A percentile compares a stretch with the other conserved stretches of the same genome.
These are phyloP conservation scores for Conopomorpha cramerella DNA, from an alignment of 1,140 invertebrate species.

Conservation along the genomic window DNA sequence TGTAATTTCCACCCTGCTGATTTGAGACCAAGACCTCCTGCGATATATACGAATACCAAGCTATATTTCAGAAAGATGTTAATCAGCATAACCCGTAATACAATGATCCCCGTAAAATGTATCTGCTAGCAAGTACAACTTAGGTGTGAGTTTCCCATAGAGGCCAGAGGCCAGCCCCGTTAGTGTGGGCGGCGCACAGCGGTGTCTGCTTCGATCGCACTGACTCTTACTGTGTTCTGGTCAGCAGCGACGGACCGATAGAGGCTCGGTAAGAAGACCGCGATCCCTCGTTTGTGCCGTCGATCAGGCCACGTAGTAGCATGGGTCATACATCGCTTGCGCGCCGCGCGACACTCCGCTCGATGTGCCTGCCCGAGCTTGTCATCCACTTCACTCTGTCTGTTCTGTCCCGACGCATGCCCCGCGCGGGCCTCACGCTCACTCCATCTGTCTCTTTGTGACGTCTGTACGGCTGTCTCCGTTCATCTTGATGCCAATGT, in stretches of 20 bases:
- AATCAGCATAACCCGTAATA: too few species aligned
- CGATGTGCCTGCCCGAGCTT: constrained; percentile 59
- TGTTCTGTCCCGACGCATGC: constrained; percentile 58
- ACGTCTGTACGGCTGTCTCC: constrained; percentile 48
- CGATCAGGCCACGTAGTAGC: constrained; percentile 45
- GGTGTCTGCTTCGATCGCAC: too few species aligned
- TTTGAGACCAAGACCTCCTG: too few species aligned
- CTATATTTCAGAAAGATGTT: too few species aligned
- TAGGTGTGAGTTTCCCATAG: too few species aligned
- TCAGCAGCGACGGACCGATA: constrained; percentile 59
- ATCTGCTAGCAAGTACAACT: too few species aligned
- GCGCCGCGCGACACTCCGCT: constrained; percentile 53
- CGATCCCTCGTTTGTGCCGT: too few species aligned
- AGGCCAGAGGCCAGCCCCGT: too few species aligned
- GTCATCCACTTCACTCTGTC: constrained; percentile 44
- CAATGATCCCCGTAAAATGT: too few species aligned
- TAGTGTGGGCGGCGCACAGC: too few species aligned
- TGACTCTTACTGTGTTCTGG: constrained; percentile 55
- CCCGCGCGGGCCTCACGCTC: constrained; percentile 54
- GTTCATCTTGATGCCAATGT: constrained; percentile 51
- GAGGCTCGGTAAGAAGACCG: constrained; percentile 57
- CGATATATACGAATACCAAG: too few species aligned
- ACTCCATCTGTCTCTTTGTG: constrained; percentile 58
- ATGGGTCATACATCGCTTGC: constrained; percentile 58
- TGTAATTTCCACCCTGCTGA: too few species aligned